phyloP scores from a whole-genome alignment of 1,140 invertebrate species.

The Atopsyche davidsoni region DNA sequence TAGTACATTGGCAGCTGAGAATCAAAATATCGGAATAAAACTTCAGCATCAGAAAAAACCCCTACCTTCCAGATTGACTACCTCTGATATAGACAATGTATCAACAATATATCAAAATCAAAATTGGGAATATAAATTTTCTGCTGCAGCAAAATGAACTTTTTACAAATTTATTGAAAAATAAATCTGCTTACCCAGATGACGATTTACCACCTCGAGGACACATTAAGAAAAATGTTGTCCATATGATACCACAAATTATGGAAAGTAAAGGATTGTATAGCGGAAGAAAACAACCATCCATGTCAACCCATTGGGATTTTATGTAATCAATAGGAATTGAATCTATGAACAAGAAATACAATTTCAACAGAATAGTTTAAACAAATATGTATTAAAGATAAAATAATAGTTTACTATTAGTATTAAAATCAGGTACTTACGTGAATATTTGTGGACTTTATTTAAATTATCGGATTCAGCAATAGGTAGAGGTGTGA shows the following conservation, averaged over 20 bases:
- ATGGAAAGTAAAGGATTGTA: slow-evolving; percentile 42
- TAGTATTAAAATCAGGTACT: not conserved
- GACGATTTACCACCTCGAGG: slow-evolving; percentile 37
- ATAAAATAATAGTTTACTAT: slow-evolving; percentile 1
- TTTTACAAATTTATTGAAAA: slow-evolving; percentile 4
- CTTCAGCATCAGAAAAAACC: too few relatives aligned
- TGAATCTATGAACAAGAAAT: slow-evolving; percentile 9
- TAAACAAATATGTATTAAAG: not conserved
- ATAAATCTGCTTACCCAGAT: slow-evolving; percentile 34
- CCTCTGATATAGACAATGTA: too few relatives aligned
- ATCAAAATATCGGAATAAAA: too few relatives aligned
- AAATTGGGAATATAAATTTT: too few relatives aligned
- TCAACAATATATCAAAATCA: too few relatives aligned
- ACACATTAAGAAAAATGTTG: slow-evolving; percentile 45
- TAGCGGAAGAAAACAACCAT: slow-evolving; percentile 38
- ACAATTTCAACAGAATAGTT: not conserved
- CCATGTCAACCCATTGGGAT: slow-evolving; percentile 43
- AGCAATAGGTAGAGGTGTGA: too few relatives aligned
- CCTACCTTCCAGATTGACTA: too few relatives aligned
- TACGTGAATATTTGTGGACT: slow-evolving; percentile 1
- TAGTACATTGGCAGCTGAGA: too few relatives aligned
- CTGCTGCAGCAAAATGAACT: slow-evolving; percentile 36
- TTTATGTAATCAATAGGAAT: slow-evolving; percentile 43
- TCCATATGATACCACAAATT: slow-evolving; percentile 45
- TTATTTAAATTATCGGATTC: too few relatives aligned